A percentile compares a stretch with the other conserved stretches of the same genome.
These are phyloP conservation scores for Drosophila helvetica DNA, from an alignment of 2,888 invertebrate genomes.

Conservation along the genomic window DNA sequence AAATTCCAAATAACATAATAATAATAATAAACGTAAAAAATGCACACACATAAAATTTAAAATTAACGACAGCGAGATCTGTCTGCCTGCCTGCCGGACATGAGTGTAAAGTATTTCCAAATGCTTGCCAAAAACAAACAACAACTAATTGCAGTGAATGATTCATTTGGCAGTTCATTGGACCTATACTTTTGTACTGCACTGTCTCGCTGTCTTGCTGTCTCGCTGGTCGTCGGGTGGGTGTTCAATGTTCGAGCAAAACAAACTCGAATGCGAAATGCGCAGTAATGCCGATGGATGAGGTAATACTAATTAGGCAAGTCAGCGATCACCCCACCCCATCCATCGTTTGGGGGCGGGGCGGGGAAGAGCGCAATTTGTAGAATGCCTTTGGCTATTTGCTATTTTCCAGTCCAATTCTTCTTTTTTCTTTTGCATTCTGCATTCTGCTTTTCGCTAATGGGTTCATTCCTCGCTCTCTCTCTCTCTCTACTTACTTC, in stretches of 20 bases:
- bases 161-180: slow-evolving; percentile 55
- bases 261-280: slow-evolving; percentile 62
- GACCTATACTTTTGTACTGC: slow-evolving; percentile 51
- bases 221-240: slow-evolving; percentile 37
- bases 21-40: slow-evolving; percentile 39
- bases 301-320: slow-evolving; percentile 61
- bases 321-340: slow-evolving; percentile 3
- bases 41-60: slow-evolving; percentile 21
- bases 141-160: slow-evolving; percentile 54
- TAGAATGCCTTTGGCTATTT: neutral
- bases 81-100: slow-evolving; percentile 73
- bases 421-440: neutral
- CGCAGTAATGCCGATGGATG: slow-evolving; percentile 59
- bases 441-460: neutral
- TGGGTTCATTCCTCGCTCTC: neutral
- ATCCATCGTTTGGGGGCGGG: neutral
- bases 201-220: slow-evolving; percentile 41
- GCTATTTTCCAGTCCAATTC: neutral
- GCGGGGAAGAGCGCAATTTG: neutral
- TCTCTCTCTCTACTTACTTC: slow-evolving; percentile 1
- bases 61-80: slow-evolving; percentile 51
- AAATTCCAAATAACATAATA: slow-evolving; percentile 24
- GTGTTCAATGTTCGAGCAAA: slow-evolving; percentile 37
- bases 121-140: slow-evolving; percentile 16
- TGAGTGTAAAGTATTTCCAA: slow-evolving; percentile 29